Base-by-base conservation (phyloP, 2,113 vertebrate genomes). In the Macquaria ambigua region DNA sequence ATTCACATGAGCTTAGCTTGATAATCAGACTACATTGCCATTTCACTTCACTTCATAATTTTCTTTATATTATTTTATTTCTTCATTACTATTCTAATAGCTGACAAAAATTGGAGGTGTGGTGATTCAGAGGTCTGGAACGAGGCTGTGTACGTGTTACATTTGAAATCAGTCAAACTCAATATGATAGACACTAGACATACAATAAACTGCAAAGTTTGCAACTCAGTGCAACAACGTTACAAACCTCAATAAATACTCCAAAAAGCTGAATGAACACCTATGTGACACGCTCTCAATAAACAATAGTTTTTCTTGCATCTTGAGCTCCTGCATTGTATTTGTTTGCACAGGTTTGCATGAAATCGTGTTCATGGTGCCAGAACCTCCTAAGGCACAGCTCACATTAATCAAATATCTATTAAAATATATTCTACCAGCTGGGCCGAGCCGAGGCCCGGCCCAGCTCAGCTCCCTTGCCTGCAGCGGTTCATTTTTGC, bases 311-410 rank as follows among this genome's bases (percentile, higher is more conserved):
- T 23, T 75, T 50, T 41, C 39, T 58, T 37, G 2, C 67, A 37
- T 50, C 56, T 23, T 37, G 8, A 21, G 16, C 16, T 28, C 1
- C 64, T 62, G 55, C 34, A 34, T 41, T 39, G 46, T 34, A 48
- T 48, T 28, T 18, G 16, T 50, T 61, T 56, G 63, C 46, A 34
- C 71, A 74, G 53, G 43, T 79, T 61, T 78, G 72, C 11, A 20
- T 37, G 37, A 72, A n/a, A 23, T 41, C 43, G 14, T 15, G 5
- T 25, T 55, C 3, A 43, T 34, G 46, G 53, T 5, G 37, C n/a
- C 14, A 43, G 53, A 61, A 53, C 20, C 62, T 25, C 72, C 28
- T 0, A 1, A 67, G 52, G 66, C 73, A 14, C 37, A 31, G 15
- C 25, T 56, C 18, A 39, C n/a, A 56, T 52, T 50, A 52, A 50